A percentile compares a stretch with the other conserved stretches of the same genome.
Evolutionary conservation across 2,797 vertebrate species (phyloP).

Genomic region (Aulostomus chinensis): DNA sequence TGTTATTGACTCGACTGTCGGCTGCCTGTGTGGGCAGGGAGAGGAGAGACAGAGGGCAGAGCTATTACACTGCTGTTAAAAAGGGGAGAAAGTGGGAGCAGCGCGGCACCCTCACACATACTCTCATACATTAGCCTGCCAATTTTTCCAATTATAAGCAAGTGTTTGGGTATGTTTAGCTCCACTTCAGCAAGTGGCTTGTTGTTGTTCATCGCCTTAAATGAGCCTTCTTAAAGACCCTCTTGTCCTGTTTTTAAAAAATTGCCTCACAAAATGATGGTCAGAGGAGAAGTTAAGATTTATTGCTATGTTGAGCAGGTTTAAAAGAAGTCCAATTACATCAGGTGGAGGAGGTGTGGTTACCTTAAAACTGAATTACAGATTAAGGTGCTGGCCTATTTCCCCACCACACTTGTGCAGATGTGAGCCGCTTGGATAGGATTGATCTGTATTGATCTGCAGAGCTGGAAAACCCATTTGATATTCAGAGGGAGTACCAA

Average conservation of each 20-base stretch:
- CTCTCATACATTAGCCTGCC: conserved; percentile 11
- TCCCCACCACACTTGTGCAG: conserved; percentile 38
- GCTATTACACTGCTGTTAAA: conserved; percentile 53
- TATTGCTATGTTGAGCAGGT: neutral
- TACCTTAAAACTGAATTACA: conserved; percentile 24
- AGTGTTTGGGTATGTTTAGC: conserved; percentile 43
- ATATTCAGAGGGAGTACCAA: conserved; percentile 57
- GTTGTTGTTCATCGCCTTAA: conserved; percentile 26
- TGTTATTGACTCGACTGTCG: conserved; percentile 73
- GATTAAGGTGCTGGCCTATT: conserved; percentile 14
- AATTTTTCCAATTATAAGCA: conserved; percentile 41
- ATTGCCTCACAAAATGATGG: neutral
- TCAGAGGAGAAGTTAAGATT: conserved; percentile 4
- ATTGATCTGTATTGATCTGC: conserved; percentile 55
- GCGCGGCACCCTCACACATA: conserved; percentile 25
- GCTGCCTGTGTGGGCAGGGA: conserved; percentile 68
- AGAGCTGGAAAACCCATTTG: conserved; percentile 54
- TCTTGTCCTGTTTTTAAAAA: conserved; percentile 4
- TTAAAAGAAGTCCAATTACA: conserved; percentile 1
- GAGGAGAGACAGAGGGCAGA: conserved; percentile 66
- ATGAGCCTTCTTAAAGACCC: conserved; percentile 29
- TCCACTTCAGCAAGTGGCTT: conserved; percentile 23
- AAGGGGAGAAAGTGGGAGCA: conserved; percentile 23
- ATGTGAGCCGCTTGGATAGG: conserved; percentile 60
- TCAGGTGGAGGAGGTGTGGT: conserved; percentile 21